Evolutionary conservation across 2,797 vertebrate genomes (phyloP), one percentile per base, ranked within the genome.

Genomic region (Sphaeramia orbicularis): DNA sequence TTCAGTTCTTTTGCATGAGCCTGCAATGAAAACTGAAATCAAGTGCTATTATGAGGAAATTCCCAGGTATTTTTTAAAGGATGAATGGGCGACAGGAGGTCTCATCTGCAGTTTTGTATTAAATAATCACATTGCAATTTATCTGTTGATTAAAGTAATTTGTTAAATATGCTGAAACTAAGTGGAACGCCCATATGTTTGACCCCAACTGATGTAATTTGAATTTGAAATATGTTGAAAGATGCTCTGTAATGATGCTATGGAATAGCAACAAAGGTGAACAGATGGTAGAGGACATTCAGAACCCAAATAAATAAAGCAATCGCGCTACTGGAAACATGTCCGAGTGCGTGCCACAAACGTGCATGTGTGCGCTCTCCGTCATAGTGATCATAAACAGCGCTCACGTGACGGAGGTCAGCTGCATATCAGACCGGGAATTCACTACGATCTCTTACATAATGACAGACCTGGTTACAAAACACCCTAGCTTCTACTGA

Each of bases 321-420:
- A 78, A 68, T 73, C 73, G 48, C 56, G 53, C 1, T 12, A 40
- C 68, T 44, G 50, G 38, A 80, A 68, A 73, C 61, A 49, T 27
- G 44, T 55, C 10, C 7, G 14, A 37, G 30, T 47, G 53, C 45
- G 35, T 10, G n/a, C 24, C 18, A 27, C 32, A 18, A 43, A 38
- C 10, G 35, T 41, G 14, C 51, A 36, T 47, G 40, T 40, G 45
- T 35, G 59, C 24, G 32, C 13, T 30, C 57, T 24, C 21, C 32
- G 45, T 65, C 14, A 41, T 35, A 61, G 65, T 65, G 83, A 74
- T 75, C 77, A 73, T 66, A 65, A 85, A 80, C 8, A 7, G 3
- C 10, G 8, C 74, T 86, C 88, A 89, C 84, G 85, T 89, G 89
- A 89, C 85, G 74, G 58, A 72, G 79, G 84, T 89, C 88, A 89